A percentile compares a stretch with the other conserved stretches of the same genome.
Conservation (phyloP, 2,797 vertebrate species). For the Vultur gryphus region DNA sequence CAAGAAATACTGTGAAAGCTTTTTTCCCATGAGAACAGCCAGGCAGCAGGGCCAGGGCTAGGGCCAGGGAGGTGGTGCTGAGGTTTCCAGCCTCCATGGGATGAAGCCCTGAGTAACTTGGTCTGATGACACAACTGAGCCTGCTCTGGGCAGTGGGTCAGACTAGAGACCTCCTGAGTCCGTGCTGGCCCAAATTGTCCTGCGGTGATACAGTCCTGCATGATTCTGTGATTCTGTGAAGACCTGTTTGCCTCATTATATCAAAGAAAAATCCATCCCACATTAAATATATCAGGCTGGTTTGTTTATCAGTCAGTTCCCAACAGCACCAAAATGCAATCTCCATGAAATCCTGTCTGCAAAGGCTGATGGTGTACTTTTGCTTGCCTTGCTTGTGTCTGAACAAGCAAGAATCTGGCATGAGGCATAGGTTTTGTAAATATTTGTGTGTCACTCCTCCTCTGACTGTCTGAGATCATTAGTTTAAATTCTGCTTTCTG, state of each 20-base stretch:
- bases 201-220: accelerated
- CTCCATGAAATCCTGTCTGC: background rate
- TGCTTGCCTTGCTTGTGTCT: background rate
- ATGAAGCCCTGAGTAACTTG: background rate
- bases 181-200: accelerated
- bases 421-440: background rate
- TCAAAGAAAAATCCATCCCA: background rate
- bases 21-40: background rate
- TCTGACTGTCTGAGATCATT: background rate
- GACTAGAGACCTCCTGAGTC: background rate
- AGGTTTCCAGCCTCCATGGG: accelerated
- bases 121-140: background rate
- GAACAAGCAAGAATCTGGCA: background rate
- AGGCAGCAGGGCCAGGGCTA: background rate
- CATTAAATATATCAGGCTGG: background rate
- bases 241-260: background rate
- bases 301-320: background rate
- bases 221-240: background rate
- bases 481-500: background rate
- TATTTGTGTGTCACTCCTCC: background rate
- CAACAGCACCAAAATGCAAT: background rate
- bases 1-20: background rate
- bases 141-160: background rate
- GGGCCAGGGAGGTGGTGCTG: accelerated
- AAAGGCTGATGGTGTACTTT: background rate